Evolutionary conservation across 2,888 invertebrate genomes (phyloP).

Genomic region (Dioctria linearis): DNA sequence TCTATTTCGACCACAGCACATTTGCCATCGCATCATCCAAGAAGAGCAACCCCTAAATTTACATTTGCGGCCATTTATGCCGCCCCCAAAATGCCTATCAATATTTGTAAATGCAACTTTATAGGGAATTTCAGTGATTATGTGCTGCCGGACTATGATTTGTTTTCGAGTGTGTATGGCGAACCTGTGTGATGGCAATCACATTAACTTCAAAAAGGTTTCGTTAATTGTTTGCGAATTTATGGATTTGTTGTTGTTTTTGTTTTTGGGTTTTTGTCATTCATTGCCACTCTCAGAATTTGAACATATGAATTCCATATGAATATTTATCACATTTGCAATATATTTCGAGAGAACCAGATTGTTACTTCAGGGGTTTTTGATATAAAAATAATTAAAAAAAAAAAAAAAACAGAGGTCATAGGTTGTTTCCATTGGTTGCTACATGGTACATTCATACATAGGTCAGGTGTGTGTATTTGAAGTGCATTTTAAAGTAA

Average conservation of each 20-base stretch:
- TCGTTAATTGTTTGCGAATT: slow-evolving; percentile 45
- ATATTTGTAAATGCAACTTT: slow-evolving; percentile 47
- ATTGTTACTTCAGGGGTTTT: background rate
- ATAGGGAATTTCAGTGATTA: slow-evolving; percentile 47
- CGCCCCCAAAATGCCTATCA: slow-evolving; percentile 23
- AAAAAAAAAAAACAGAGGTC: too few relatives aligned
- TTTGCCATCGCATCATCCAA: background rate
- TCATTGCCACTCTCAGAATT: too few relatives aligned
- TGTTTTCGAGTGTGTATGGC: slow-evolving; percentile 37
- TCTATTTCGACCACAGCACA: slow-evolving; percentile 13
- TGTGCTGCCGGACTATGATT: slow-evolving; percentile 35
- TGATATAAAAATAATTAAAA: background rate
- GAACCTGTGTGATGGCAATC: slow-evolving; percentile 30
- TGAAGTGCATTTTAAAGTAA: too few relatives aligned
- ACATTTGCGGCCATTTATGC: slow-evolving; percentile 43
- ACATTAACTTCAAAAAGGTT: slow-evolving; percentile 46
- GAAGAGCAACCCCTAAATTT: slow-evolving; percentile 28
- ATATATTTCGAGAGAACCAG: background rate
- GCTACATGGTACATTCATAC: too few relatives aligned
- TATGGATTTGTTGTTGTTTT: slow-evolving; percentile 19
- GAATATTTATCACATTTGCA: background rate
- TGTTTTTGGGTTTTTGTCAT: background rate
- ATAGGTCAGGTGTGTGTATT: too few relatives aligned
- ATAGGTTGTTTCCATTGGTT: too few relatives aligned
- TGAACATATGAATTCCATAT: background rate